Evolutionary conservation across 1,140 invertebrate species (phyloP).

Genomic region (Hycleus cichorii): DNA sequence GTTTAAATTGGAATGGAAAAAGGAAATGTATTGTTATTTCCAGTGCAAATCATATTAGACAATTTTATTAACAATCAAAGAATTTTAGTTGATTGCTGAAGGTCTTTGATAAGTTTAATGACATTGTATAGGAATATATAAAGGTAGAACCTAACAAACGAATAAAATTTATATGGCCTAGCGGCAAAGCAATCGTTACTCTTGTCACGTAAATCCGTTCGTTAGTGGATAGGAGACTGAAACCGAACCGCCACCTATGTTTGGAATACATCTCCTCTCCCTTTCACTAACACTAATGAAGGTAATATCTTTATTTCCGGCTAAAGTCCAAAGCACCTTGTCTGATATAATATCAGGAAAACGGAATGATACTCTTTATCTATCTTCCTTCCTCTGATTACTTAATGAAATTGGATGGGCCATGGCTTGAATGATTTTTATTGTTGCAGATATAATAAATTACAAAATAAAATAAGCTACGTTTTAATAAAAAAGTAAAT

Average conservation of each 20-base stretch:
- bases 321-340: slow-evolving; percentile 2
- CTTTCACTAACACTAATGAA: slow-evolving; percentile 12
- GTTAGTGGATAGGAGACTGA: neutral
- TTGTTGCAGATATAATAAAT: neutral
- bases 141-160: too few relatives aligned
- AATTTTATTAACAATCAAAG: too few relatives aligned
- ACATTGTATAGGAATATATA: too few relatives aligned
- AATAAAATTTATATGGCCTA: too few relatives aligned
- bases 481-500: slow-evolving; percentile 3
- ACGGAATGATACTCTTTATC: neutral
- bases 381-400: slow-evolving; percentile 3
- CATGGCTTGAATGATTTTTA: slow-evolving; percentile 5
- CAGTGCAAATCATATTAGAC: too few relatives aligned
- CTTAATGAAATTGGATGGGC: slow-evolving; percentile 9
- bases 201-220: slow-evolving; percentile 2
- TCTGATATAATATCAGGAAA: slow-evolving; percentile 7
- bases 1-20: too few relatives aligned
- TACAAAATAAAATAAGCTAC: neutral
- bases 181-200: neutral
- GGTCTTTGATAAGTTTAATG: too few relatives aligned
- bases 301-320: slow-evolving; percentile 12
- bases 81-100: too few relatives aligned
- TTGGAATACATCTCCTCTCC: slow-evolving; percentile 2
- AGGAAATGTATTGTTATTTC: too few relatives aligned
- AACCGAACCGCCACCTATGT: neutral